Conservation (phyloP, 2,797 vertebrate genomes). For the Cyclura pinguis region DNA sequence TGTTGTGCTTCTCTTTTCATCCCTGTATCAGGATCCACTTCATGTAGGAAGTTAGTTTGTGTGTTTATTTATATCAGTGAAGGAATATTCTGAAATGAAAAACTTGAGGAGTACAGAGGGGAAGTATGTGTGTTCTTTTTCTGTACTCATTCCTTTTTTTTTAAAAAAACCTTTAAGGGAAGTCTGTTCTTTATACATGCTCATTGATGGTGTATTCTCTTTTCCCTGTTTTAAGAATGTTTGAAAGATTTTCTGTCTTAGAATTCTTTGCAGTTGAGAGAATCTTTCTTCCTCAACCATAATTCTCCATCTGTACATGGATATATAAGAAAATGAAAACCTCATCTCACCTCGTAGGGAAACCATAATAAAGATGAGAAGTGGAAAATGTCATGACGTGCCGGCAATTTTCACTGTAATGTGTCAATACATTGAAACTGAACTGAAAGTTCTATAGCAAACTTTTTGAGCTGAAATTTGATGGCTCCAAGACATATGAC, state of each 20-base stretch:
- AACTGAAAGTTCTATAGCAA: background rate
- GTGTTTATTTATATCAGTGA: background rate
- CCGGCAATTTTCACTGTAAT: background rate
- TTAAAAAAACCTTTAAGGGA: too few species aligned
- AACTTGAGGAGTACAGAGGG: background rate
- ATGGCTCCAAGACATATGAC: background rate
- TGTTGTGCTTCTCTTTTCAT: too few species aligned
- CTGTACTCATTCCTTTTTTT: background rate
- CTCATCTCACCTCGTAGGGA: background rate
- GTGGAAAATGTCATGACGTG: background rate
- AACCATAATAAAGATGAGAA: background rate
- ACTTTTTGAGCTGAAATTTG: background rate
- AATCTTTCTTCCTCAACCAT: background rate
- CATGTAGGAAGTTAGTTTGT: background rate
- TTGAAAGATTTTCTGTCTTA: background rate
- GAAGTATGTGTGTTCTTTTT: background rate
- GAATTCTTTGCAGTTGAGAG: background rate
- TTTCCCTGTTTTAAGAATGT: background rate
- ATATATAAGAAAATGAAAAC: background rate
- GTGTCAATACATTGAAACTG: background rate
- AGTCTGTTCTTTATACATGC: background rate
- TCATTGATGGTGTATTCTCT: background rate
- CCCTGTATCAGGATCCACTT: background rate
- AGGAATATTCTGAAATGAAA: background rate
- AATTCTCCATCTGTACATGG: background rate